Percentiles rank a stretch among this genome's conserved stretches.
Conservation (phyloP, 2,113 vertebrate genomes). For the Pleuronectes platessa region DNA sequence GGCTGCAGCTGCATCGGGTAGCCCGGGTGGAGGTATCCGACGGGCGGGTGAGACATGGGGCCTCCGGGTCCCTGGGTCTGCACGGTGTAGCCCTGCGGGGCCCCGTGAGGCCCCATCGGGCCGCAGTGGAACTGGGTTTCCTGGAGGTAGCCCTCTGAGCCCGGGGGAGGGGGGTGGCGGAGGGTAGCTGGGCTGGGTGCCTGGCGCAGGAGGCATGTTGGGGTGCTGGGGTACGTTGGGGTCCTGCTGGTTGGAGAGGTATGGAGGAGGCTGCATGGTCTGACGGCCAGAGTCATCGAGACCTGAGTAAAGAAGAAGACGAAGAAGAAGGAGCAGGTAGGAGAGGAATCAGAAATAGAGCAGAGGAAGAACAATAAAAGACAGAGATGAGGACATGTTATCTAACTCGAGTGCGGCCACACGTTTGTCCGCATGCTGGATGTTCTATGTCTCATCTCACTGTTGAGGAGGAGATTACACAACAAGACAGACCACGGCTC, state of each 20-base stretch:
- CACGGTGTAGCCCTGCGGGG: constrained; percentile 88
- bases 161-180: constrained; percentile 77
- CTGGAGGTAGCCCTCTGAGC: constrained; percentile 82
- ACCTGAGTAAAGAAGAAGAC: constrained; percentile 69
- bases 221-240: constrained; percentile 69
- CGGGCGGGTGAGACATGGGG: constrained; percentile 82
- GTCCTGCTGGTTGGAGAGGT: constrained; percentile 78
- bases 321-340: constrained; percentile 20
- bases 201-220: constrained; percentile 79
- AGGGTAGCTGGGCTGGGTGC: constrained; percentile 81
- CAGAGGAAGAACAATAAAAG: constrained; percentile 41
- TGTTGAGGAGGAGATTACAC: constrained; percentile 18
- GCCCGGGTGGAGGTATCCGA: constrained; percentile 88
- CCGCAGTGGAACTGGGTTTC: constrained; percentile 85
- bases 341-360: constrained; percentile 41
- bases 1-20: constrained; percentile 93
- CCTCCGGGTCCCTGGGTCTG: constrained; percentile 87
- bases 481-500: constrained; percentile 39
- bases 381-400: constrained; percentile 23
- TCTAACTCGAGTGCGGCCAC: constrained; percentile 29
- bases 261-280: constrained; percentile 87
- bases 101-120: constrained; percentile 73
- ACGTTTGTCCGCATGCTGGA: constrained; percentile 8
- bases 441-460: constrained; percentile 38
- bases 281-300: constrained; percentile 86